Evolutionary conservation across 2,113 vertebrate species (phyloP).

Genomic region (Oxyura jamaicensis): DNA sequence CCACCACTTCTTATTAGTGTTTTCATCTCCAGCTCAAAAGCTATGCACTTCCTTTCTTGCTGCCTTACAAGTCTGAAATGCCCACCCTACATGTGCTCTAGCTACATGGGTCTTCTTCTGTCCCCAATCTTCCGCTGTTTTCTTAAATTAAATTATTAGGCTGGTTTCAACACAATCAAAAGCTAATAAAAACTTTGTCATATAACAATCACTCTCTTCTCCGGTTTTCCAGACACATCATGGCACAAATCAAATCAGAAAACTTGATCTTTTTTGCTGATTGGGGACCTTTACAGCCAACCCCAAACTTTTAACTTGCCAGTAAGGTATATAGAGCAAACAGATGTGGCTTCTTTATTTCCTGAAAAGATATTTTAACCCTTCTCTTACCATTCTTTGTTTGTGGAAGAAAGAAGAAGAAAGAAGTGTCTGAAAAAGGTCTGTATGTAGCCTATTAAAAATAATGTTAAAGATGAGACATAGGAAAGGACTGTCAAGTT

Average conservation of each 20-base stretch:
- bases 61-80: background rate
- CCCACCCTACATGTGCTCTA: background rate
- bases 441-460: background rate
- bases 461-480: background rate
- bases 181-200: background rate
- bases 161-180: background rate
- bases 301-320: background rate
- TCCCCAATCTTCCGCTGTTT: background rate
- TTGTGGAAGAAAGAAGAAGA: background rate
- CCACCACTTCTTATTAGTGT: background rate
- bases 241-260: background rate
- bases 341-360: background rate
- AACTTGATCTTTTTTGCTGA: background rate
- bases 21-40: background rate
- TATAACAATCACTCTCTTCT: background rate
- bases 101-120: background rate
- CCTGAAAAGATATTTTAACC: background rate
- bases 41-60: background rate
- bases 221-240: background rate
- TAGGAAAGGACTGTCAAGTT: background rate
- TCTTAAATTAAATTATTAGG: background rate
- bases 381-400: background rate
- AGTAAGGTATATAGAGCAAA: background rate
- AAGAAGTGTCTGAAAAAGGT: background rate
- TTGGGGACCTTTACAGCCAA: background rate